Evolutionary conservation across 2,113 vertebrate species (phyloP).

Genomic region (Centrocercus urophasianus): DNA sequence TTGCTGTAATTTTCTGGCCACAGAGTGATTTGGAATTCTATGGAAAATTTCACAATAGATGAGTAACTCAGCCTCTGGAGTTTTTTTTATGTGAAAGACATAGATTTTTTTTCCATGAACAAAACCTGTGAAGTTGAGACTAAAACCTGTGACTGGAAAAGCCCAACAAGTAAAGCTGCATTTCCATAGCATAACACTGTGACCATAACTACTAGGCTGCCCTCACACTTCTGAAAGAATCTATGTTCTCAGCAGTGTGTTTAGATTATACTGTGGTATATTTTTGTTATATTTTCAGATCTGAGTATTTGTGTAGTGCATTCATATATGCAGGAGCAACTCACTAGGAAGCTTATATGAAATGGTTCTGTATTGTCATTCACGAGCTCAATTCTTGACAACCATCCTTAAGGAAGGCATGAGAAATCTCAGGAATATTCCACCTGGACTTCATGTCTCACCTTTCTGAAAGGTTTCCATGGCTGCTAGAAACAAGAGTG

Average conservation of each 20-base stretch:
- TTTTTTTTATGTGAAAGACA: too few relatives aligned
- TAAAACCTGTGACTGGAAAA: neutral
- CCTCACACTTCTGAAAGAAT: neutral
- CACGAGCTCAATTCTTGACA: neutral
- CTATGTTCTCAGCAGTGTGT: neutral
- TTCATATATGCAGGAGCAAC: neutral
- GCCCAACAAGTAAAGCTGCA: neutral
- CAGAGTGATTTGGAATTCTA: neutral
- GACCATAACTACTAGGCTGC: neutral
- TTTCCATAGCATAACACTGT: neutral
- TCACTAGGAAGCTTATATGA: neutral
- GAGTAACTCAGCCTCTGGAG: rapidly evolving
- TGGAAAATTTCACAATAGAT: neutral
- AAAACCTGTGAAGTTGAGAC: neutral
- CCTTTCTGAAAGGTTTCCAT: neutral
- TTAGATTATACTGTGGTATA: neutral
- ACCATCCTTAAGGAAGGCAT: neutral
- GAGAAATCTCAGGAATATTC: neutral
- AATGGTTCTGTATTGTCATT: neutral
- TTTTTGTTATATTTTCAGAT: neutral
- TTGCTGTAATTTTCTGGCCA: neutral
- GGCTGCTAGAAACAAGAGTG: neutral
- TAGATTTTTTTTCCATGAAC: neutral
- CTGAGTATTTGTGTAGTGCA: neutral
- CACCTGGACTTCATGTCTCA: neutral